These are phyloP conservation scores for Pseudococcus jackbeardsleyi DNA, from an alignment of 2,888 invertebrate genomes.

Conservation along the genomic window DNA sequence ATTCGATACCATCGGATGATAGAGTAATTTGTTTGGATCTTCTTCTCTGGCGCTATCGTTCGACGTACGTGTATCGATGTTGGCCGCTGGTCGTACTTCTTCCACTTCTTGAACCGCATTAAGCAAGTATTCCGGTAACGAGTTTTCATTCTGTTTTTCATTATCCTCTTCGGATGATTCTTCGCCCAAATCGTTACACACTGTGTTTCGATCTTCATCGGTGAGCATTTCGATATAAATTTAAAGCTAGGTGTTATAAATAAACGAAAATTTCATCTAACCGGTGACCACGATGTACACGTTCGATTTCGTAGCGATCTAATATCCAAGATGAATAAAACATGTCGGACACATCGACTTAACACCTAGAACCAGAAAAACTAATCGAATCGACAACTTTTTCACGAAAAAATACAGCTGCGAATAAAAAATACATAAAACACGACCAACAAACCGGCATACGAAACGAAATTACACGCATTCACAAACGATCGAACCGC, in stretches of 20 bases:
- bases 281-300: not conserved
- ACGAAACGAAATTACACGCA: not conserved
- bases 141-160: slow-evolving; percentile 53
- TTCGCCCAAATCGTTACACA: slow-evolving; percentile 59
- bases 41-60: slow-evolving; percentile 32
- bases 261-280: not conserved
- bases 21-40: slow-evolving; percentile 36
- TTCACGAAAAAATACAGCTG: not conserved
- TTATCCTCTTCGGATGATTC: slow-evolving; percentile 60
- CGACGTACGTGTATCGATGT: not conserved
- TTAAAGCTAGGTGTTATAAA: not conserved
- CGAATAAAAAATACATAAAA: not conserved
- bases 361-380: slow-evolving; percentile 22
- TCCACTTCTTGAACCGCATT: not conserved
- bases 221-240: slow-evolving; percentile 42
- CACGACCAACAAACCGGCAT: slow-evolving; percentile 42
- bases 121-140: slow-evolving; percentile 20
- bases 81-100: slow-evolving; percentile 32
- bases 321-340: slow-evolving; percentile 27
- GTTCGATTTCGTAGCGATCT: not conserved
- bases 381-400: slow-evolving; percentile 26
- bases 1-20: slow-evolving; percentile 57
- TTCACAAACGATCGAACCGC: slow-evolving; percentile 18
- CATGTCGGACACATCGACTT: not conserved
- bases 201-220: slow-evolving; percentile 31